Evolutionary conservation across 2,797 vertebrate species (phyloP), one percentile per base, ranked within the genome.

Genomic region (Ptychobarbus kaznakovi): DNA sequence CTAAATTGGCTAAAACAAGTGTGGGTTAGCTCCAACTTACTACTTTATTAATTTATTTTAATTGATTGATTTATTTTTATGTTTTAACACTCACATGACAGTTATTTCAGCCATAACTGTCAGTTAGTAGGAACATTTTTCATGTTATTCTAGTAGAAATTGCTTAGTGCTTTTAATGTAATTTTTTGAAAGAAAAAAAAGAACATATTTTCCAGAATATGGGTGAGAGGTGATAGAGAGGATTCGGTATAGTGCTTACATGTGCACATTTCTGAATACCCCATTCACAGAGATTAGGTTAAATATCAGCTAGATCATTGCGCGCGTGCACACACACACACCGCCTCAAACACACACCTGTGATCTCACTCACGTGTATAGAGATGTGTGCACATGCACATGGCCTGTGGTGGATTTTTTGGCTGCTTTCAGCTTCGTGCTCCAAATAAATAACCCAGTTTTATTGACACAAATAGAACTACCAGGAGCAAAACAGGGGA

Each of bases 381-480:
- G 15, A 73, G 58, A 44, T 49, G 44, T 18, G 61, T 51, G 69
- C 69, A 63, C 69, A 81, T 61, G 69, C 69, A 63, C 69, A 81
- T 61, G 69, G 56, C 22, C 51, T 51, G 42, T 81, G 75, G 75
- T 49, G 42, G 56, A 58, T 66, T 69, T 69, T 40, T 81, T 51
- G 49, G 61, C 70, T 32, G 74, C 77, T 86, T 86, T 25, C 44
- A 13, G 44, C 63, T 69, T 94, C 90, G 93, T 3, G 35, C 51
- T 89, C 90, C 86, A 84, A 91, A 79, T 73, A 95, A 86, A 28
- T 93, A 72, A 84, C 92, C 82, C 81, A 93, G 15, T 63, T 46
- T 90, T 83, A 96, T 44, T 2, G 93, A 92, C 88, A 96, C 38
- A 89, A 96, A 96, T 87, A 96, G 88, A 3, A 81, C 94, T 95